Percentiles rank a stretch among this genome's conserved stretches.
These are phyloP conservation scores for Polypterus senegalus DNA, from an alignment of 2,113 vertebrate genomes.

Conservation along the genomic window DNA sequence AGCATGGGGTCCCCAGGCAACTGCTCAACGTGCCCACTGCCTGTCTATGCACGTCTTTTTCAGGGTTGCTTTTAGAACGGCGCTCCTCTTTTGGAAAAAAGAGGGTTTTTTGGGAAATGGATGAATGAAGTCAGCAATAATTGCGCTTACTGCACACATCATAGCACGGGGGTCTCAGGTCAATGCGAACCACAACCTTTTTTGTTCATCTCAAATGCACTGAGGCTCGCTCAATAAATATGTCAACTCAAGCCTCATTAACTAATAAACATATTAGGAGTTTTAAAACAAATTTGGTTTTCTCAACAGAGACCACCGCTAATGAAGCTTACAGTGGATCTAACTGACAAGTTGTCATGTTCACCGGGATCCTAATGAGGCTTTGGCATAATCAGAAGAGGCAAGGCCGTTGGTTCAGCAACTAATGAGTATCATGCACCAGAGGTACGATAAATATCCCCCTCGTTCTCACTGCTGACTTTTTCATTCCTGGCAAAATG, in stretches of 20 bases:
- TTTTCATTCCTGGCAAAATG: no score
- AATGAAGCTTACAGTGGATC: neutral
- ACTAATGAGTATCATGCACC: neutral
- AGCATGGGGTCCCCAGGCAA: no score
- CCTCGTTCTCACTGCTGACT: no score
- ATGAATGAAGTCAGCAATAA: no score
- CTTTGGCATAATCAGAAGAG: neutral
- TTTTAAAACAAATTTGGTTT: slow-evolving; percentile 6
- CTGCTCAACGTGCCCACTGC: no score
- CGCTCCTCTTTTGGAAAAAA: slow-evolving; percentile 14
- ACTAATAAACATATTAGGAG: slow-evolving; percentile 5
- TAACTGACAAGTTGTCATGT: neutral
- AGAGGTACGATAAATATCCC: neutral
- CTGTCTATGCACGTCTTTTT: neutral
- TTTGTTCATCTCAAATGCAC: no score
- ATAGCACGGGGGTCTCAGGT: no score
- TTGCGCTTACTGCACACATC: no score
- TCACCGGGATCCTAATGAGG: neutral
- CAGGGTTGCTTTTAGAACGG: slow-evolving; percentile 15
- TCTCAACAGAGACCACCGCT: neutral
- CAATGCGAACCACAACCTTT: no score
- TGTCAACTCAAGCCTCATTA: slow-evolving; percentile 4
- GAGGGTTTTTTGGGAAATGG: no score
- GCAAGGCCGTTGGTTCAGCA: neutral
- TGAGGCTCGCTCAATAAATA: neutral